Evolutionary conservation across 2,113 vertebrate species (phyloP).

Genomic region (Anhinga anhinga): DNA sequence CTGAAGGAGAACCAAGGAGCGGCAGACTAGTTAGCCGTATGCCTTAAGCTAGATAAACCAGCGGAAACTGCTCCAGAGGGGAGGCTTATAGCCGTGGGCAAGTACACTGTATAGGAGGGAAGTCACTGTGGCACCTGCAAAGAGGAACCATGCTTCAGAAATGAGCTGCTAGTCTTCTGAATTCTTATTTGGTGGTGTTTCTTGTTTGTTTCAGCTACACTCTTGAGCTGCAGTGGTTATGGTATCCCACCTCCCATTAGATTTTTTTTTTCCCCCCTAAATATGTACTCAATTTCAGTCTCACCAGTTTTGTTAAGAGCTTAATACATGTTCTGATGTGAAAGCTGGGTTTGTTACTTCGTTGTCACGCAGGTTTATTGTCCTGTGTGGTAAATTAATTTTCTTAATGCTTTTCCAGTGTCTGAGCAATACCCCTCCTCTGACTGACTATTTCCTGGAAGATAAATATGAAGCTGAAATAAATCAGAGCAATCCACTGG

Average conservation of each 20-base stretch:
- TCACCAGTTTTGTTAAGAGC: not conserved
- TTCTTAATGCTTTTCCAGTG: conserved; percentile 76
- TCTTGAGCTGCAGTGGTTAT: not conserved
- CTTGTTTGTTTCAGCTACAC: not conserved
- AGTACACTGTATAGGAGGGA: not conserved
- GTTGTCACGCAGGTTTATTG: not conserved
- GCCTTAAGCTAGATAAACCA: not conserved
- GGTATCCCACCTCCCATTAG: not conserved
- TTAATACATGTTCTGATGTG: not conserved
- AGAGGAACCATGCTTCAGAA: not conserved
- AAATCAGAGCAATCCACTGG: conserved; percentile 92
- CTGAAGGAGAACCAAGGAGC: not conserved
- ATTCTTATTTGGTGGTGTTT: not conserved
- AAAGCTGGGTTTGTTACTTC: not conserved
- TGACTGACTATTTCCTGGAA: conserved; percentile 94
- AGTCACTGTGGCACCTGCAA: not conserved
- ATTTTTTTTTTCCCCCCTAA: not conserved
- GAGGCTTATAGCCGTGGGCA: not conserved
- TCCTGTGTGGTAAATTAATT: not conserved
- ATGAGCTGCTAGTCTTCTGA: not conserved
- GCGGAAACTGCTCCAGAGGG: not conserved
- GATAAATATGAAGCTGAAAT: conserved; percentile 93
- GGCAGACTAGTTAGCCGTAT: not conserved
- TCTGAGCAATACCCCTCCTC: conserved; percentile 90
- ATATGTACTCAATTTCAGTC: fast-evolving